phyloP scores from a whole-genome alignment of 2,888 invertebrate genomes.

The Flexamia atlantica region DNA sequence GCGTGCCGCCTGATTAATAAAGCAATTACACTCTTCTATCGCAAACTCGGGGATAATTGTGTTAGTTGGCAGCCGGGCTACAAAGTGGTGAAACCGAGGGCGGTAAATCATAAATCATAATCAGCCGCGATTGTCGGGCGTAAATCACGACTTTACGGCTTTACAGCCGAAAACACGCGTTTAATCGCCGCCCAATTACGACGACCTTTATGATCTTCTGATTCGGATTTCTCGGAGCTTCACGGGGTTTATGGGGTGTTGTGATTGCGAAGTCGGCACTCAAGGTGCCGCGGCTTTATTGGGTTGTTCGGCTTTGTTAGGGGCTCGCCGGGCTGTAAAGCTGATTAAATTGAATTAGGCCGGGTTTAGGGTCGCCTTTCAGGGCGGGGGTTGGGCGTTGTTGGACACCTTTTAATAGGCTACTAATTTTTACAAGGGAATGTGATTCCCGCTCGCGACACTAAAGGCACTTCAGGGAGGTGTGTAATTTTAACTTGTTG shows the following conservation, averaged over 20 bases:
- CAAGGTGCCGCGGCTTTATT: conserved; percentile 36
- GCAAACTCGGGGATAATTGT: conserved; percentile 13
- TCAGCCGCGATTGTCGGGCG: conserved; percentile 51
- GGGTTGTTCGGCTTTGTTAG: conserved; percentile 20
- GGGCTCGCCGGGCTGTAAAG: not conserved
- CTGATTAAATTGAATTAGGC: conserved; percentile 14
- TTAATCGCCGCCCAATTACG: conserved; percentile 49
- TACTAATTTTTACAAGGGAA: too few relatives aligned
- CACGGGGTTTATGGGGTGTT: conserved; percentile 21
- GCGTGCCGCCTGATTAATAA: conserved; percentile 46
- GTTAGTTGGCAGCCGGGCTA: conserved; percentile 47
- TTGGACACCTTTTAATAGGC: too few relatives aligned
- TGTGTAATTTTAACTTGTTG: too few relatives aligned
- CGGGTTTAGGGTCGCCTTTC: not conserved
- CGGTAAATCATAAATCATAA: conserved; percentile 62
- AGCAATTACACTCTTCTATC: conserved; percentile 46
- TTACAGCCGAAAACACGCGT: conserved; percentile 59
- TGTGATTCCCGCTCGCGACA: too few relatives aligned
- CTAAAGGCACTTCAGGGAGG: too few relatives aligned
- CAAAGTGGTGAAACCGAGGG: conserved; percentile 6
- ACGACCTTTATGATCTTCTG: conserved; percentile 47
- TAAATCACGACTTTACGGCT: conserved; percentile 49
- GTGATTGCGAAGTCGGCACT: conserved; percentile 16
- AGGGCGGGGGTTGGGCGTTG: not conserved
- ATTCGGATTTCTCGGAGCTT: conserved; percentile 21